Evolutionary conservation across 2,888 invertebrate species (phyloP).

Genomic region (Dione juno): DNA sequence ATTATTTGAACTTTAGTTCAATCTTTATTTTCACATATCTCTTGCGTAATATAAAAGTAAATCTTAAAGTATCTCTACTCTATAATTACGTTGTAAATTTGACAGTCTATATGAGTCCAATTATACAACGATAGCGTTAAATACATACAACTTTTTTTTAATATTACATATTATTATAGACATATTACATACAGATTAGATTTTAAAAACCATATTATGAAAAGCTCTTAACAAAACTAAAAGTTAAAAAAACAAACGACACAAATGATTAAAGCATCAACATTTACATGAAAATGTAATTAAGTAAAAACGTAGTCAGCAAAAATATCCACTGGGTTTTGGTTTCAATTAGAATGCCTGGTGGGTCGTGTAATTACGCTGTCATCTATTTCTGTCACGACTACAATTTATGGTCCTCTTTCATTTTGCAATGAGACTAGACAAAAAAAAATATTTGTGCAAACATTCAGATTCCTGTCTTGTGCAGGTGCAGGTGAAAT

Average conservation of each 20-base stretch:
- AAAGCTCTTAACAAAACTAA: background rate
- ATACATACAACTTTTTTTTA: too few species aligned
- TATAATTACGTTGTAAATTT: too few species aligned
- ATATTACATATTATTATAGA: too few species aligned
- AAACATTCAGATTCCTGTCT: constrained; percentile 7
- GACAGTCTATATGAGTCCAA: too few species aligned
- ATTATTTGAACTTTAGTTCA: too few species aligned
- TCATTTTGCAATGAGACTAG: constrained; percentile 29
- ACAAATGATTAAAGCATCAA: constrained; percentile 20
- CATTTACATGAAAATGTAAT: constrained; percentile 34
- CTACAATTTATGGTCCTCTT: constrained; percentile 42
- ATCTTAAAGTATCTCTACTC: too few species aligned
- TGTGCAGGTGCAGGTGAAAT: background rate
- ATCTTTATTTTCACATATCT: too few species aligned
- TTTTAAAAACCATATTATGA: too few species aligned
- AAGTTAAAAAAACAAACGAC: background rate
- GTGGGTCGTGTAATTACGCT: constrained; percentile 45
- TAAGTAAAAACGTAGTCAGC: constrained; percentile 28
- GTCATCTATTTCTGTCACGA: constrained; percentile 44
- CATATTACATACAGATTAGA: too few species aligned
- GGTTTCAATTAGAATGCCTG: constrained; percentile 45
- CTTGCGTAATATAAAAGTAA: too few species aligned
- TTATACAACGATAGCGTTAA: too few species aligned
- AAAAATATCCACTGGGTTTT: constrained; percentile 38
- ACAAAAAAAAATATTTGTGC: constrained; percentile 13